phyloP scores from a whole-genome alignment of 2,888 invertebrate species.

The Cotesia congregata region DNA sequence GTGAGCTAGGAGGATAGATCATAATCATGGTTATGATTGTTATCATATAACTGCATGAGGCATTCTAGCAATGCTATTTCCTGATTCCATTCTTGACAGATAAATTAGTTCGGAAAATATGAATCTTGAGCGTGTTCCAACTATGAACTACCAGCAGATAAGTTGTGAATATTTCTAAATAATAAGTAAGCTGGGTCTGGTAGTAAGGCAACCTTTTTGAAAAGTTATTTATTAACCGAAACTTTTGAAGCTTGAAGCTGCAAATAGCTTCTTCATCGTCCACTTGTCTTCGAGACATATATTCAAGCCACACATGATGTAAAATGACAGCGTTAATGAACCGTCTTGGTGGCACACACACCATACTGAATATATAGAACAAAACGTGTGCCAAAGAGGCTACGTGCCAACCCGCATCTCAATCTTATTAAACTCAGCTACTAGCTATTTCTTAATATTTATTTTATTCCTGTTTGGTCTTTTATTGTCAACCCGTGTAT shows the following conservation, averaged over 20 bases:
- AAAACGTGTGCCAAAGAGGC: slow-evolving; percentile 23
- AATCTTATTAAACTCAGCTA: not conserved
- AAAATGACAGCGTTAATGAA: slow-evolving; percentile 36
- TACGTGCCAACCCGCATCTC: slow-evolving; percentile 27
- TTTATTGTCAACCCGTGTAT: too few relatives aligned
- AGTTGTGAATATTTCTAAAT: not conserved
- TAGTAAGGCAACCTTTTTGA: slow-evolving; percentile 4
- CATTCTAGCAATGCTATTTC: not conserved
- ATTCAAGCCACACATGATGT: slow-evolving; percentile 22
- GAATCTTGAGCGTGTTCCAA: not conserved
- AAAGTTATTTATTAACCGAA: slow-evolving; percentile 15
- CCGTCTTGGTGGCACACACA: slow-evolving; percentile 9
- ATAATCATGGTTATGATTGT: not conserved
- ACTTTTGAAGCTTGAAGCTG: slow-evolving; percentile 13
- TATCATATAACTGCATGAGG: not conserved
- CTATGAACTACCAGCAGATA: not conserved
- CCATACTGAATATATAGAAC: not conserved
- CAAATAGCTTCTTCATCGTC: slow-evolving; percentile 35
- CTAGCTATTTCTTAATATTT: not conserved
- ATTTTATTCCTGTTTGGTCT: not conserved
- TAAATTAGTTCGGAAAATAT: not conserved
- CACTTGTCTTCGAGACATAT: slow-evolving; percentile 29
- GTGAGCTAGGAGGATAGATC: not conserved
- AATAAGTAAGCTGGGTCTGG: not conserved
- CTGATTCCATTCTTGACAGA: not conserved